Evolutionary conservation across 1,140 invertebrate genomes (phyloP), one percentile per base, ranked within the genome.

Genomic region (Ostrea denselamellosa): DNA sequence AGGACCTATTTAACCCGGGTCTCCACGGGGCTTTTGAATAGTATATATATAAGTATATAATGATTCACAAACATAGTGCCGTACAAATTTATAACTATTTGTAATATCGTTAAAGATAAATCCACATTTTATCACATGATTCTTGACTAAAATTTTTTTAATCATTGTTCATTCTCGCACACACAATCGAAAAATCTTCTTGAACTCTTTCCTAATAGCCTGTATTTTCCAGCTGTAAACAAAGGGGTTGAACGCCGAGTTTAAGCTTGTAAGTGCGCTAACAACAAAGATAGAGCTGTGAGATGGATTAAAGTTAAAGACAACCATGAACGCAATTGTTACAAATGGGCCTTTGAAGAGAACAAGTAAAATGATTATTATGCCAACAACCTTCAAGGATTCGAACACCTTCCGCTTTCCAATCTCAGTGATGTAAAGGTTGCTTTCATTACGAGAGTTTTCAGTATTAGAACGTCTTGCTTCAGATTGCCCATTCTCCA

Each of bases 361-460:
- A 7, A 77, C 25, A 2, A 77, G 28, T 4, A 77, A 17, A 25
- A 10, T 10, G 22, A 77, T 77, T 8, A 77, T 77, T 9, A 77
- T 77, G 68, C 68, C 68, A 77, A 77, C 22, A 77, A 34, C 25
- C 28, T 77, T 77, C 22, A 77, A 34, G 25, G 68, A 77, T 14
- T 77, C 68, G 28, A 77, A 77, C 68, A 77, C 68, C 25, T 12
- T 77, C 25, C 28, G 25, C 28, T 77, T 44, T 44, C 34, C 34
- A 5, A 44, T 44, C 34, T 44, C 34, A 44, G 34, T 44, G 34
- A 44, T 62, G 65, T 71, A 71, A 71, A 71, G 22, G 10, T 22
- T 71, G 65, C 12, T 71, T 71, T 71, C 65, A 71, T 25, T 25
- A n/a, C 19, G 4, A 8, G 68, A 77, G 12, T 9, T 34, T 34